Percentiles rank a stretch among this genome's conserved stretches.
Evolutionary conservation across 2,888 invertebrate genomes (phyloP).

Genomic region (Pristionchus fissidentatus): DNA sequence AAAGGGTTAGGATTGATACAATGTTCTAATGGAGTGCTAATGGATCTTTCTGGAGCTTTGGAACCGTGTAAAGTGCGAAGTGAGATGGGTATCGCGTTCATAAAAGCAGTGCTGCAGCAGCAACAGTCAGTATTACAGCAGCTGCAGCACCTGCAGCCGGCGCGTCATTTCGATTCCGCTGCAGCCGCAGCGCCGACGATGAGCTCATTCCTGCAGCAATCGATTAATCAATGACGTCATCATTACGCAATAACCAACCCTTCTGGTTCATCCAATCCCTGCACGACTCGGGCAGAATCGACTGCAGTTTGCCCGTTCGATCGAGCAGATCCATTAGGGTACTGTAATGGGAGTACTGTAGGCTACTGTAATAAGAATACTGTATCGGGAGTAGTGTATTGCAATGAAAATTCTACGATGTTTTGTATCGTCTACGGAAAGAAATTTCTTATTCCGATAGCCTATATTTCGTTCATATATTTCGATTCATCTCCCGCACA

Average conservation of each 20-base stretch:
- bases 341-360: neutral
- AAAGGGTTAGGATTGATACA: too few relatives aligned
- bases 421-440: too few relatives aligned
- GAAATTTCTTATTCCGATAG: too few relatives aligned
- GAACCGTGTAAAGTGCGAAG: neutral
- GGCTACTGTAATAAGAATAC: too few relatives aligned
- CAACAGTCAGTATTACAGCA: neutral
- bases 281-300: neutral
- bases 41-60: too few relatives aligned
- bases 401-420: too few relatives aligned
- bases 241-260: neutral
- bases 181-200: neutral
- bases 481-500: too few relatives aligned
- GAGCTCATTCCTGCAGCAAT: neutral
- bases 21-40: too few relatives aligned
- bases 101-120: neutral
- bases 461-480: too few relatives aligned
- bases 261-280: constrained; percentile 43
- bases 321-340: constrained; percentile 35
- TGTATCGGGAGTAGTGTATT: too few relatives aligned
- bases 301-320: constrained; percentile 27
- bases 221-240: too few relatives aligned
- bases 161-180: neutral
- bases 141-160: too few relatives aligned
- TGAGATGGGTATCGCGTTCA: neutral